A percentile compares a stretch with the other conserved stretches of the same genome.
Evolutionary conservation across 2,888 invertebrate species (phyloP).

Genomic region (Conistra vaccinii): DNA sequence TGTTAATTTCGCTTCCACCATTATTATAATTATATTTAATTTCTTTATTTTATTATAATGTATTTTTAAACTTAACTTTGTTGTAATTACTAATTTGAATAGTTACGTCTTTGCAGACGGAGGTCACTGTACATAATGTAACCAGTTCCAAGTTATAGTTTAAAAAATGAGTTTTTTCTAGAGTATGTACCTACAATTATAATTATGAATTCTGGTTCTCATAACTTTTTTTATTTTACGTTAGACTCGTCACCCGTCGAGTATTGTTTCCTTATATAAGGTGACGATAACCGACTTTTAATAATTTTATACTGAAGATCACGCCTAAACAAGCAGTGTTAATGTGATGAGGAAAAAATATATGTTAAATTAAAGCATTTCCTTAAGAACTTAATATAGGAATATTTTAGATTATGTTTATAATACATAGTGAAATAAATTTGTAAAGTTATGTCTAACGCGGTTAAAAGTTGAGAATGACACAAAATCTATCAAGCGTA

Average conservation of each 20-base stretch:
- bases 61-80: neutral
- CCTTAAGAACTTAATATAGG: too few species aligned
- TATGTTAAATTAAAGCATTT: too few species aligned
- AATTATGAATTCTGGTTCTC: constrained; percentile 20
- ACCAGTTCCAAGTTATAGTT: neutral
- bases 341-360: too few species aligned
- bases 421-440: too few species aligned
- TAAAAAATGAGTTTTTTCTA: neutral
- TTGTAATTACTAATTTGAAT: neutral
- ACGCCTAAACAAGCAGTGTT: too few species aligned
- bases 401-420: too few species aligned
- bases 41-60: neutral
- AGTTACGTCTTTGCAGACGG: constrained; percentile 4
- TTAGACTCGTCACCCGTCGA: neutral
- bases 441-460: too few species aligned
- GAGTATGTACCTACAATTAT: neutral
- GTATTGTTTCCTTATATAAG: too few species aligned
- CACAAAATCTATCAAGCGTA: too few species aligned
- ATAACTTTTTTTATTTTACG: neutral
- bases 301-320: too few species aligned
- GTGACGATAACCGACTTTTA: too few species aligned
- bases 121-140: neutral
- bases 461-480: too few species aligned
- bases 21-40: neutral
- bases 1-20: constrained; percentile 21